Evolutionary conservation across 2,113 vertebrate genomes (phyloP), one percentile per base, ranked within the genome.

Genomic region (Leptosomus discolor): DNA sequence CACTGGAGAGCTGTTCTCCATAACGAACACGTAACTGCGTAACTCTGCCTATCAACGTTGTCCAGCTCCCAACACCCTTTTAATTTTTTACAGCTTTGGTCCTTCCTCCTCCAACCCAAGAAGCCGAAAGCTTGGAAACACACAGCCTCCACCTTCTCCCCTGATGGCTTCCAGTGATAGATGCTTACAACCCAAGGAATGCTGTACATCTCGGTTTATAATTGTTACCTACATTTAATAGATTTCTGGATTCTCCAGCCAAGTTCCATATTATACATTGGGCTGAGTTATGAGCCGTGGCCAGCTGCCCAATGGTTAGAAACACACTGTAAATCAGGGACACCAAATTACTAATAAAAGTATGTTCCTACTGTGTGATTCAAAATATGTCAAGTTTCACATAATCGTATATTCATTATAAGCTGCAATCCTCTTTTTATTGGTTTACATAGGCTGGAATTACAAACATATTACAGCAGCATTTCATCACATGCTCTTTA

Each of bases 271-370:
- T 65, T 68, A 78, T 90, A 57, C n/a, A 22, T 68, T 39, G 41
- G 95, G 85, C 95, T 97, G 97, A 98, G 87, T 94, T 96, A 96
- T 81, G 97, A 94, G 97, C 75, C 12, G 4, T 97, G 97, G 97
- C 96, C 76, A 73, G 85, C 94, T 96, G 96, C 97, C 97, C 87
- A 68, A 88, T 61, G 75, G 88, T 97, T 87, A 77, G 93, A 95
- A 97, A 94, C 97, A 97, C 95, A 32, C 95, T 95, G 97, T 97
- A 98, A 98, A 98, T 98, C 98, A 97, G 91, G 96, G 96, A 95
- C 96, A 97, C 97, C 94, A 95, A 98, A 97, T 96, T 73, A 96
- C 95, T 97, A 95, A 95, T 96, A 97, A 97, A 97, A 98, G 94
- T 81, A 29, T 46, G 92, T 85, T 97, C 96, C 96, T 97, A 94